A percentile compares a stretch with the other conserved stretches of the same genome.
These are phyloP conservation scores for Myiotriccus ornatus DNA, from an alignment of 2,797 vertebrate genomes.

Conservation along the genomic window DNA sequence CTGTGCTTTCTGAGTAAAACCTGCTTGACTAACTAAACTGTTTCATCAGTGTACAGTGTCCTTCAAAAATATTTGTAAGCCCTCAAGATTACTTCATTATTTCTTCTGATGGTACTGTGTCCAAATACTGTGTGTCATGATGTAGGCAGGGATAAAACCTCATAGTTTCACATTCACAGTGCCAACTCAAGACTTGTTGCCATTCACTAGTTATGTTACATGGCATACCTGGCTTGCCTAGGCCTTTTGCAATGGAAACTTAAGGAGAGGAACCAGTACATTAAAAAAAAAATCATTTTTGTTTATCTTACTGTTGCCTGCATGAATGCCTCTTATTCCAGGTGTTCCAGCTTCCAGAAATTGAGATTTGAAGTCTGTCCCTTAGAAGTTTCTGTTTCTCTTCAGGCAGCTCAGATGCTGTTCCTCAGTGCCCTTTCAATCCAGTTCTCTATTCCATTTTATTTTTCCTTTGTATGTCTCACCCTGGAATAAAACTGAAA, in stretches of 20 bases:
- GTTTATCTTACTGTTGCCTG: background rate
- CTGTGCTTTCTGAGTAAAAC: background rate
- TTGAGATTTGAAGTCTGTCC: background rate
- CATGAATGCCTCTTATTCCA: background rate
- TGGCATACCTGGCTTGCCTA: background rate
- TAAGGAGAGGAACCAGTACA: background rate
- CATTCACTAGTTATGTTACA: background rate
- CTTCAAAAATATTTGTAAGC: background rate
- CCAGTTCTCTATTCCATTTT: background rate
- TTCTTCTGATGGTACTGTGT: background rate
- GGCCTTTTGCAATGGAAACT: background rate
- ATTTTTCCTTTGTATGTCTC: background rate
- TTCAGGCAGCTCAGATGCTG: background rate
- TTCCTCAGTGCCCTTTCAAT: background rate
- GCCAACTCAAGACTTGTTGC: background rate
- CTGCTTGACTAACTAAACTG: background rate
- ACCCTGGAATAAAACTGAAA: background rate
- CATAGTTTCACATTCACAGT: background rate
- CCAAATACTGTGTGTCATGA: background rate
- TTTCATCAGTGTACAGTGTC: background rate
- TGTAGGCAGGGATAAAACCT: background rate
- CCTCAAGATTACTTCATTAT: background rate
- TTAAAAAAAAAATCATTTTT: background rate
- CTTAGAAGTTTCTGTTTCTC: background rate
- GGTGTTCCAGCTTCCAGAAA: background rate